Evolutionary conservation across 2,113 vertebrate genomes (phyloP).

Genomic region (Cinclus mexicanus): DNA sequence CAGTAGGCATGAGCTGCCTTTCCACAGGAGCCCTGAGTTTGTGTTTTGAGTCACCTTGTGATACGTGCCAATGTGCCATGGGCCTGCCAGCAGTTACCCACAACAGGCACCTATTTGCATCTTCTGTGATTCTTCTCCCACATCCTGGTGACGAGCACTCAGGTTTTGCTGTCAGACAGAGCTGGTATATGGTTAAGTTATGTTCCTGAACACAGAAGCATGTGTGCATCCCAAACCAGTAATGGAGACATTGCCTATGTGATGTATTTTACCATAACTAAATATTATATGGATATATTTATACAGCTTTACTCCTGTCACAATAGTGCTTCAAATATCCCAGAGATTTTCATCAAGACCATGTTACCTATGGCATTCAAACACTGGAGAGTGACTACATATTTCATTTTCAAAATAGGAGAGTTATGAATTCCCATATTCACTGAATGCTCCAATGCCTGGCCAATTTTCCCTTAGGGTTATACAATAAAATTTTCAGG

Average conservation of each 20-base stretch:
- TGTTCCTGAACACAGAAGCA: background rate
- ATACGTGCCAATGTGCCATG: background rate
- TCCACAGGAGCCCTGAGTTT: background rate
- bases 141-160: background rate
- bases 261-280: background rate
- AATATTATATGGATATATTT: background rate
- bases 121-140: background rate
- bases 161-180: background rate
- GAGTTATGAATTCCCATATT: background rate
- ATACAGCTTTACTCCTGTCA: background rate
- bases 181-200: background rate
- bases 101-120: background rate
- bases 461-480: background rate
- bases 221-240: background rate
- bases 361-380: background rate
- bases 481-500: background rate
- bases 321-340: background rate
- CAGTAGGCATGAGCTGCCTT: background rate
- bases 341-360: background rate
- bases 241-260: accelerated
- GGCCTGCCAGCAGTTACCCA: background rate
- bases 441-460: background rate
- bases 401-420: background rate
- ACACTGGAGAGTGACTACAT: background rate
- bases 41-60: background rate